Conservation (phyloP, 2,113 vertebrate species). For the Bubo blakistoni region DNA sequence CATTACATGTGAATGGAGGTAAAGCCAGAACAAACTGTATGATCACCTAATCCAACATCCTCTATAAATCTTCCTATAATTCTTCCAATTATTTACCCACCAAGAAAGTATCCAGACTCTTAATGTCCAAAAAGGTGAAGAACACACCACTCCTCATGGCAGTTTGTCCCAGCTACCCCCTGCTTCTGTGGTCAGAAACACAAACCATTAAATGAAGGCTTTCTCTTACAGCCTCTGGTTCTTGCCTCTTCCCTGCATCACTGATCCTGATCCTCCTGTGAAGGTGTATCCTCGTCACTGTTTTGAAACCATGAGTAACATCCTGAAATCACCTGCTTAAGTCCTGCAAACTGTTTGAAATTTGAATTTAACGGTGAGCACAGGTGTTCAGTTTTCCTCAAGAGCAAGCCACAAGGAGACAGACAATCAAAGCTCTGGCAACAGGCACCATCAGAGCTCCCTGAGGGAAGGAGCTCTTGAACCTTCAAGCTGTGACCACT, state of each 20-base stretch:
- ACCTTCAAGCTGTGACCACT: background rate
- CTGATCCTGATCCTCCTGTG: background rate
- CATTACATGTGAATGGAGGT: background rate
- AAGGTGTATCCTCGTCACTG: background rate
- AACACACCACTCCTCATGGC: background rate
- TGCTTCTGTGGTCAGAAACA: background rate
- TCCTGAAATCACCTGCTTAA: background rate
- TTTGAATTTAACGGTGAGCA: background rate
- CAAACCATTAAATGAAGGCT: background rate
- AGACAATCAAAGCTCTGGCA: background rate
- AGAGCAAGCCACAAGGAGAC: background rate
- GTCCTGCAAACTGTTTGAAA: background rate
- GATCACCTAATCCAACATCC: background rate
- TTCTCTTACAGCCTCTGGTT: background rate
- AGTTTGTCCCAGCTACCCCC: background rate
- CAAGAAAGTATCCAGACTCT: background rate
- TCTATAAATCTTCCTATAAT: background rate
- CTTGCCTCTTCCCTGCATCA: background rate
- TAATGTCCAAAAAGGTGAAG: background rate
- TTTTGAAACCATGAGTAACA: background rate
- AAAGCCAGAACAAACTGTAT: background rate
- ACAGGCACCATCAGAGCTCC: rapidly evolving
- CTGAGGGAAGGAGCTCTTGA: background rate
- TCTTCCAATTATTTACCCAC: background rate
- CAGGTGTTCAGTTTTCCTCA: background rate